Conservation (phyloP, 2,888 invertebrate species). For the Plagiodera versicolora region DNA sequence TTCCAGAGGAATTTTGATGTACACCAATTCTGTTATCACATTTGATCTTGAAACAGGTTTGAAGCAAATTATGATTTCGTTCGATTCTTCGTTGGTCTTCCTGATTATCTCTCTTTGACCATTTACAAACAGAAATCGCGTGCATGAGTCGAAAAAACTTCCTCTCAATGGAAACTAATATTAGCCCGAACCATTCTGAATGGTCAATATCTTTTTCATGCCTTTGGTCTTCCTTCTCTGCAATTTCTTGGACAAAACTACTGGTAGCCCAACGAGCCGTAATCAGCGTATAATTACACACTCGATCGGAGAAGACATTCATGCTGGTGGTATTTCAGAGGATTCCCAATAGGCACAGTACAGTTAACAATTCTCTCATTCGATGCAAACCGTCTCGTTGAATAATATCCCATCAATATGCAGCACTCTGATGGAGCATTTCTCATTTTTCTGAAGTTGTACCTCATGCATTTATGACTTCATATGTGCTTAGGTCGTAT, state of each 20-base stretch:
- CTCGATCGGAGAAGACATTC: background rate
- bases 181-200: background rate
- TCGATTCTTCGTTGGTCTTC: too few species aligned
- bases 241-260: slow-evolving; percentile 7
- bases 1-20: too few species aligned
- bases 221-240: slow-evolving; percentile 7
- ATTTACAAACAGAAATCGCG: background rate
- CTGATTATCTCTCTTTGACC: too few species aligned
- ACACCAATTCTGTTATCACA: too few species aligned
- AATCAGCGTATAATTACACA: slow-evolving; percentile 11
- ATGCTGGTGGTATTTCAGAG: background rate
- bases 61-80: too few species aligned
- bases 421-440: background rate
- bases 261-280: slow-evolving; percentile 7
- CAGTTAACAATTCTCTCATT: slow-evolving; percentile 1
- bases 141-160: background rate
- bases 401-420: slow-evolving; percentile 10
- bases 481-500: too few species aligned
- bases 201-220: slow-evolving; percentile 13
- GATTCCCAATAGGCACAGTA: slow-evolving; percentile 5
- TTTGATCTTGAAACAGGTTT: too few species aligned
- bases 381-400: background rate
- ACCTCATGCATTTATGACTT: too few species aligned
- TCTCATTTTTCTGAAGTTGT: slow-evolving; percentile 1
- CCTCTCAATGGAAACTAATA: background rate